Evolutionary conservation across 1,140 invertebrate species (phyloP), one percentile per base, ranked within the genome.

Genomic region (Pseudomyrmex flavicornis): DNA sequence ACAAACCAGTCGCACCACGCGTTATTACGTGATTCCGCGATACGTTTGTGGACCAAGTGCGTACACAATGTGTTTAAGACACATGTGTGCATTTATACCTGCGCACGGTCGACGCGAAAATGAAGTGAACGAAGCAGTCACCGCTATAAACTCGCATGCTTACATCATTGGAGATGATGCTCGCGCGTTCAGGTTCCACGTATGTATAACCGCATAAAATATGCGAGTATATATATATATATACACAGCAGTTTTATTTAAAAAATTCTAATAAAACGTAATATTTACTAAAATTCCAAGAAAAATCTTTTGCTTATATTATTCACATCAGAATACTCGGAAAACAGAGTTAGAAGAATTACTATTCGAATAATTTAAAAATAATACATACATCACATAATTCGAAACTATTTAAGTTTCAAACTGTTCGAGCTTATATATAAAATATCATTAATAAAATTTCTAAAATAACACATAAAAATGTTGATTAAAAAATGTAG

Each of bases 71-170:
- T 7, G 35, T 35, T 5, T 35, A 35, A 35, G 35, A 35, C 35
- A 35, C 35, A 35, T 35, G 35, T 35, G 35, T 35, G 35, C 35
- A 35, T 35, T 80, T 66, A 13, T 68, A 87, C 85, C 88, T 89
- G 76, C 56, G 9, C 12, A 13, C 7, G 7, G 22, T 59, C 17
- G n/a, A 22, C n/a, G 46, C 35, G 63, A 69, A 48, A 85, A 48
- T 35, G 65, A 79, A 77, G 86, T 46, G 72, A 59, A 88, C 46
- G 79, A 83, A 84, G 85, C 80, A 70, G 90, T 92, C 91, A 92
- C 88, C 85, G 90, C 91, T 92, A 91, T 92, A 91, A 91, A 92
- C 90, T 83, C 86, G 69, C 68, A 82, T 89, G 89, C 90, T 92
- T 91, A 91, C 89, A 91, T 92, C 91, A 92, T 69, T 90, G 22